A percentile compares a stretch with the other conserved stretches of the same genome.
phyloP scores from a whole-genome alignment of 2,888 invertebrate genomes.

The Phania funesta region DNA sequence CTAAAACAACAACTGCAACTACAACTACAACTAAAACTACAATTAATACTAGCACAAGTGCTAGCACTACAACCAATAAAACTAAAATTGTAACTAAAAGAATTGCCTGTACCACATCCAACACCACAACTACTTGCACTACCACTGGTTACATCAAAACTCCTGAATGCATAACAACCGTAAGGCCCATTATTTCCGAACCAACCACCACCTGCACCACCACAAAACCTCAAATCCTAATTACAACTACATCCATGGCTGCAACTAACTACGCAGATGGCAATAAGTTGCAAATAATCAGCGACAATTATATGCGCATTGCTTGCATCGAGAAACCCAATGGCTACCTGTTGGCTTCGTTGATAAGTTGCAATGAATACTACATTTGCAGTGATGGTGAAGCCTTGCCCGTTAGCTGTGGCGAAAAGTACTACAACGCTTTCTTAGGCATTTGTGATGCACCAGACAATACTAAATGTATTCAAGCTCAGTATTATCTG shows the following conservation, averaged over 20 bases:
- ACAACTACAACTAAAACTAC: conserved; percentile 10
- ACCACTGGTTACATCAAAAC: no score
- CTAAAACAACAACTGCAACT: background rate
- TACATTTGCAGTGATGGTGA: conserved; percentile 74
- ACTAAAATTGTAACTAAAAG: background rate
- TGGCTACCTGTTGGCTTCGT: conserved; percentile 75
- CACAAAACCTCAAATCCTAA: background rate
- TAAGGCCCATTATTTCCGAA: no score
- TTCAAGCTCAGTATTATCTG: conserved; percentile 6
- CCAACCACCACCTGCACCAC: no score
- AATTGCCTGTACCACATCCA: background rate
- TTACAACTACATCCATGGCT: background rate
- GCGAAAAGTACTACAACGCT: conserved; percentile 74
- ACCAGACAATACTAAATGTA: conserved; percentile 74
- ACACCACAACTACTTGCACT: background rate
- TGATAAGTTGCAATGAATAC: conserved; percentile 75
- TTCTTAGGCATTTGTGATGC: conserved; percentile 75
- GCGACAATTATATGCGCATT: conserved; percentile 70
- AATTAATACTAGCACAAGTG: background rate
- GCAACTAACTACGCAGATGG: background rate
- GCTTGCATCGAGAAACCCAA: conserved; percentile 74
- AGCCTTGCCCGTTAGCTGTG: conserved; percentile 73
- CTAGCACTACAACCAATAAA: conserved; percentile 4
- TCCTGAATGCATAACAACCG: background rate
- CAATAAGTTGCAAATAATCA: conserved; percentile 45